Conservation (phyloP, 2,797 vertebrate species). For the Graptemys geographica region DNA sequence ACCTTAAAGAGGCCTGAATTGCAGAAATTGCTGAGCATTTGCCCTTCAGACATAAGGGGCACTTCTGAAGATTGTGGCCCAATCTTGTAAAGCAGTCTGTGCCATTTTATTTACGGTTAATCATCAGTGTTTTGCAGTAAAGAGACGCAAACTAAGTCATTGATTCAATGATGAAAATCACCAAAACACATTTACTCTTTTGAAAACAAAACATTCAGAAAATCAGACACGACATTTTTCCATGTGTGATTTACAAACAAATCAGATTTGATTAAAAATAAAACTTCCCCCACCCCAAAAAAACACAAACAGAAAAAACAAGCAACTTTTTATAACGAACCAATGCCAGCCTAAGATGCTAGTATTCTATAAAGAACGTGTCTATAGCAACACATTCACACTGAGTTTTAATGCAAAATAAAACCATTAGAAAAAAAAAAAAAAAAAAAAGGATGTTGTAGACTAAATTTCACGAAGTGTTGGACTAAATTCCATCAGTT, state of each 20-base stretch:
- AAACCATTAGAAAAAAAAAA: neutral
- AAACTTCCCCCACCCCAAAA: neutral
- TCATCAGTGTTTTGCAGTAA: neutral
- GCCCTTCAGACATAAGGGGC: neutral
- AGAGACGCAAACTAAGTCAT: neutral
- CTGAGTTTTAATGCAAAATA: neutral
- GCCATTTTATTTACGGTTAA: fast-evolving
- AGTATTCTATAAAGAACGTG: fast-evolving
- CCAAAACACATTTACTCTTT: neutral
- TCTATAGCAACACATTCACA: neutral
- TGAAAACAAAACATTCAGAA: neutral
- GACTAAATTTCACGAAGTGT: neutral
- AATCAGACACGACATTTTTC: neutral
- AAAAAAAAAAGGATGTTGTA: neutral
- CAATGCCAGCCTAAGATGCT: neutral
- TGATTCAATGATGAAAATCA: neutral
- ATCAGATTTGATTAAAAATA: neutral
- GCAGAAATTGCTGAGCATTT: neutral
- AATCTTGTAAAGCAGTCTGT: fast-evolving
- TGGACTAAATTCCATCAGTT: neutral
- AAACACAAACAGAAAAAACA: neutral
- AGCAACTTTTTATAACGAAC: neutral
- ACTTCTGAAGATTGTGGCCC: neutral
- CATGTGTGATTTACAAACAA: neutral
- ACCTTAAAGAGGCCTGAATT: neutral